Evolutionary conservation across 1,140 invertebrate species (phyloP).

Genomic region (Lysiphlebus fabarum): DNA sequence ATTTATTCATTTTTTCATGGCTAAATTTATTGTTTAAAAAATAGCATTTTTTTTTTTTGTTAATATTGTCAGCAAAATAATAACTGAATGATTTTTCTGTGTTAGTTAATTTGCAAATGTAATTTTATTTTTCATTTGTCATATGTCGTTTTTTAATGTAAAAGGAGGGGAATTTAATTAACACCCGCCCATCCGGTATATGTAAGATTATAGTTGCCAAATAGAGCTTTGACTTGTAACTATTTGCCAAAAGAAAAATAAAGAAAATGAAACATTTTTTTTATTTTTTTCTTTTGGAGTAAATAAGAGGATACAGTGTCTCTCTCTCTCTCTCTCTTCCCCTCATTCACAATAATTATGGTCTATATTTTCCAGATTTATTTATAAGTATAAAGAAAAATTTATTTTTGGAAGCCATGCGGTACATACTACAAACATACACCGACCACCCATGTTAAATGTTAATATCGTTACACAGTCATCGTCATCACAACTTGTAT

Average conservation of each 20-base stretch:
- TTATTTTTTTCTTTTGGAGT: not conserved
- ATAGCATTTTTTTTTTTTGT: too few relatives aligned
- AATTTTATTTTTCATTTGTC: too few relatives aligned
- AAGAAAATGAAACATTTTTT: too few relatives aligned
- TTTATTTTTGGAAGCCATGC: slow-evolving; percentile 22
- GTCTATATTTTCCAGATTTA: slow-evolving; percentile 23
- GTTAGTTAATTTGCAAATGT: too few relatives aligned
- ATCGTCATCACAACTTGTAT: slow-evolving; percentile 22
- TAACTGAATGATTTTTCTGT: too few relatives aligned
- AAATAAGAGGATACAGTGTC: not conserved
- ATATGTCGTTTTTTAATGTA: too few relatives aligned
- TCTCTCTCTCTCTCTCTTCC: too few relatives aligned
- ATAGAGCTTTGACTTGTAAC: not conserved
- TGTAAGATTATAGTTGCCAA: not conserved
- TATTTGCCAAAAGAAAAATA: not conserved
- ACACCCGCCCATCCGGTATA: too few relatives aligned
- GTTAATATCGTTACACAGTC: slow-evolving; percentile 22
- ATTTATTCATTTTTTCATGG: too few relatives aligned
- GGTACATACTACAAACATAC: slow-evolving; percentile 6
- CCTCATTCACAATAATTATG: slow-evolving; percentile 13
- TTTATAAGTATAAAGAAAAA: slow-evolving; percentile 6
- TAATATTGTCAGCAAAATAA: too few relatives aligned
- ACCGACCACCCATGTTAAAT: slow-evolving; percentile 19
- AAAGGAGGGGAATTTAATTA: too few relatives aligned
- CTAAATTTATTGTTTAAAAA: too few relatives aligned